phyloP scores from a whole-genome alignment of 2,888 invertebrate species.

The Mesochorus sp. region DNA sequence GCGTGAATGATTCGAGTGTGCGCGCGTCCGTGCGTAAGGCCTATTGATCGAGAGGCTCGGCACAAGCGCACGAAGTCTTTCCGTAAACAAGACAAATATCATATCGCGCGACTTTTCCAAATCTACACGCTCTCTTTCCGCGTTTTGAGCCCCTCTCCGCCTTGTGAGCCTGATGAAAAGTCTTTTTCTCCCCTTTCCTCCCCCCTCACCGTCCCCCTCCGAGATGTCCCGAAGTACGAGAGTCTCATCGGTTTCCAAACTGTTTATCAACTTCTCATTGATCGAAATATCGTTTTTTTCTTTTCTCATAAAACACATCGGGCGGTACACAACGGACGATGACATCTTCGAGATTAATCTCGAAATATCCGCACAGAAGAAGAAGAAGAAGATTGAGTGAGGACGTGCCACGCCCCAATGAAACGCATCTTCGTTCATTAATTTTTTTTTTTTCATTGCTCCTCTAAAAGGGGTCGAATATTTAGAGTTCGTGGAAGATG shows the following conservation, averaged over 20 bases:
- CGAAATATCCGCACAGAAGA: conserved; percentile 30
- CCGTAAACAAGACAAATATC: conserved; percentile 82
- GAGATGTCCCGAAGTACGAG: conserved; percentile 1
- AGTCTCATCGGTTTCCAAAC: too few species aligned
- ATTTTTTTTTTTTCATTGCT: neutral
- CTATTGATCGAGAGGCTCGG: conserved; percentile 79
- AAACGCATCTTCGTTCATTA: conserved; percentile 55
- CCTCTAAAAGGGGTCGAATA: conserved; percentile 3
- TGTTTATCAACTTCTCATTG: too few species aligned
- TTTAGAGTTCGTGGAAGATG: neutral
- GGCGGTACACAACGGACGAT: neutral
- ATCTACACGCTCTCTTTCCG: conserved; percentile 69
- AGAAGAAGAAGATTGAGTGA: conserved; percentile 64
- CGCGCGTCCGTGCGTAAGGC: conserved; percentile 72
- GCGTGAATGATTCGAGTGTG: conserved; percentile 56
- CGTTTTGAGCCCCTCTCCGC: conserved; percentile 23
- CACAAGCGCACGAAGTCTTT: conserved; percentile 81
- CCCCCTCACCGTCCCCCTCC: neutral
- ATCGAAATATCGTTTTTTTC: too few species aligned
- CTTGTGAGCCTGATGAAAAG: too few species aligned
- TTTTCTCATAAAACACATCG: neutral
- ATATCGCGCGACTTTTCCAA: conserved; percentile 76
- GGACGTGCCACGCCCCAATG: conserved; percentile 65
- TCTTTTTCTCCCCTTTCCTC: conserved; percentile 27
- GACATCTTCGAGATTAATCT: neutral